Percentiles rank a stretch among this genome's conserved stretches.
These are phyloP conservation scores for Parus major DNA, from an alignment of 2,113 vertebrate species.

Conservation along the genomic window DNA sequence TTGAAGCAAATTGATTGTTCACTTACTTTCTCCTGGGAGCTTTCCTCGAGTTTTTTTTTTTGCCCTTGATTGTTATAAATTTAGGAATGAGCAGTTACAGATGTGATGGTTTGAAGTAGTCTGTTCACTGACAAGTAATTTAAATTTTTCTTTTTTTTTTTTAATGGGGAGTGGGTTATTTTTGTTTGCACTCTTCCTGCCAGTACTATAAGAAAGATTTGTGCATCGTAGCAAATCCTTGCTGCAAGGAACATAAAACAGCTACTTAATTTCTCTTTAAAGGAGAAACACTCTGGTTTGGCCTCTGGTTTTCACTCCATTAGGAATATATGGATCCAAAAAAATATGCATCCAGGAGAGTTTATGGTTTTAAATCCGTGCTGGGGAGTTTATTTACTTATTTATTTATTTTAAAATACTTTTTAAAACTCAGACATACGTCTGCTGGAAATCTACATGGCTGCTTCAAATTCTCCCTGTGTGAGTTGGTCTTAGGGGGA, in stretches of 20 bases:
- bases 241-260: background rate
- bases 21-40: background rate
- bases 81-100: background rate
- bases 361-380: background rate
- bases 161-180: background rate
- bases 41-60: background rate
- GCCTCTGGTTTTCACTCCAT: background rate
- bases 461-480: background rate
- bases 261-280: background rate
- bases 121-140: background rate
- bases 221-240: background rate
- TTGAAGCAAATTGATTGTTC: background rate
- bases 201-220: background rate
- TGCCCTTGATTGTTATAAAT: background rate
- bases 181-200: background rate
- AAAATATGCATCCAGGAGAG: background rate
- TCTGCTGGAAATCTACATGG: background rate
- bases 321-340: background rate
- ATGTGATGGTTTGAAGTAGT: background rate
- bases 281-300: background rate
- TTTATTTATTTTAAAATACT: background rate
- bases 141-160: background rate
- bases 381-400: background rate
- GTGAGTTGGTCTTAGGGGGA: background rate
- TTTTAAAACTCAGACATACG: background rate